phyloP scores from a whole-genome alignment of 2,113 vertebrate species.

The Vulpes ferrilata region DNA sequence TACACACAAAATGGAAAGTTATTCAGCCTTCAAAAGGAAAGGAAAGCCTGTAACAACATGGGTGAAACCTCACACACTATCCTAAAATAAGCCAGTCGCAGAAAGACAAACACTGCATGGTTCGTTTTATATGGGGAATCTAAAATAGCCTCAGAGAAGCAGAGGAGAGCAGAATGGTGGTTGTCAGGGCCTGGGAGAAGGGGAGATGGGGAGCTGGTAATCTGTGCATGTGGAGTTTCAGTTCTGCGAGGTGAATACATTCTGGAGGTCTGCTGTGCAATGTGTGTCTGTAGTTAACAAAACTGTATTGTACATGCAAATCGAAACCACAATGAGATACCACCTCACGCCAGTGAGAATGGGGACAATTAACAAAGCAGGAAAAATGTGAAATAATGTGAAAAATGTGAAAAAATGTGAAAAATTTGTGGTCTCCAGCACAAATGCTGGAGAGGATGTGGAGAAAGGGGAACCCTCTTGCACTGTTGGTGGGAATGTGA shows the following conservation, averaged over 20 bases:
- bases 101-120: too few relatives aligned
- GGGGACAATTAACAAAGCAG: too few relatives aligned
- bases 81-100: background rate
- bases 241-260: background rate
- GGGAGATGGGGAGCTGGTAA: too few relatives aligned
- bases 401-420: too few relatives aligned
- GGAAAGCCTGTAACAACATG: background rate
- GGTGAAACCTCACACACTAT: background rate
- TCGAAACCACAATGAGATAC: too few relatives aligned
- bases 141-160: background rate
- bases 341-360: too few relatives aligned
- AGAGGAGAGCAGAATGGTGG: background rate
- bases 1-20: accelerated
- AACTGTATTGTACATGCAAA: background rate
- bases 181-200: too few relatives aligned
- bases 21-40: background rate
- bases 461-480: too few relatives aligned
- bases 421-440: too few relatives aligned
- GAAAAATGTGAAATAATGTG: too few relatives aligned
- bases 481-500: too few relatives aligned
- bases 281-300: background rate
- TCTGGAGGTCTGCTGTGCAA: background rate
- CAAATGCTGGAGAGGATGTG: too few relatives aligned
- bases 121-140: background rate
- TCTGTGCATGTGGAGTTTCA: background rate